Conservation (phyloP, 2,797 vertebrate genomes). For the Oreortyx pictus region DNA sequence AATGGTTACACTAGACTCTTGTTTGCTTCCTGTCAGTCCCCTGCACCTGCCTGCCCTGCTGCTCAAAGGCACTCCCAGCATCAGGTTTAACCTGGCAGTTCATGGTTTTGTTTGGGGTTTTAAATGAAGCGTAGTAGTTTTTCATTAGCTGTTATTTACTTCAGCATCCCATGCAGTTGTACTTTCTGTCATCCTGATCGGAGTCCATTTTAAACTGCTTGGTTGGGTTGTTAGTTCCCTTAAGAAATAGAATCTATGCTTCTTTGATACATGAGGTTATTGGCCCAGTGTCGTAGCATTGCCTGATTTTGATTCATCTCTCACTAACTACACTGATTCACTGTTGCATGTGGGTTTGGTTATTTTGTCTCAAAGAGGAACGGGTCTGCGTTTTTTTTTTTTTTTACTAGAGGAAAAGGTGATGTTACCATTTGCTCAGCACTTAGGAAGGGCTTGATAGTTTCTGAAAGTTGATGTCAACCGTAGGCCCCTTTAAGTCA, state of each 20-base stretch:
- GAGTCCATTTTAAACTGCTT: not conserved
- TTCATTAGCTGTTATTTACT: conserved; percentile 11
- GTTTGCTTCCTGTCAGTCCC: not conserved
- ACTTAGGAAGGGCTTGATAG: conserved; percentile 2
- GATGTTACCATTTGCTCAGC: not conserved
- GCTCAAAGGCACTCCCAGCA: not conserved
- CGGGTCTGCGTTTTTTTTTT: not conserved
- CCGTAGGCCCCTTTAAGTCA: not conserved
- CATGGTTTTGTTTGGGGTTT: not conserved
- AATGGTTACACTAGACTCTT: not conserved
- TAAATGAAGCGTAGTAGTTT: not conserved
- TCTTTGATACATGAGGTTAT: not conserved
- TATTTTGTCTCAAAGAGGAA: not conserved
- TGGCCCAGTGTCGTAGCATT: not conserved
- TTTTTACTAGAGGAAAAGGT: not conserved
- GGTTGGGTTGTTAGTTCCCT: not conserved
- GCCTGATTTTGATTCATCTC: not conserved
- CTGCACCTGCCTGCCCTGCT: not conserved
- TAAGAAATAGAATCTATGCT: not conserved
- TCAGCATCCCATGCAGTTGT: not conserved
- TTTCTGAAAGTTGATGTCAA: conserved; percentile 6
- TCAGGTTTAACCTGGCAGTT: not conserved
- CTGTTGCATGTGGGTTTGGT: not conserved
- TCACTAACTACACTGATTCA: not conserved
- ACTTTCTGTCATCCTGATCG: rapidly evolving